These are phyloP conservation scores for Aleiodes leptofemur DNA, from an alignment of 2,888 invertebrate genomes.

Conservation along the genomic window DNA sequence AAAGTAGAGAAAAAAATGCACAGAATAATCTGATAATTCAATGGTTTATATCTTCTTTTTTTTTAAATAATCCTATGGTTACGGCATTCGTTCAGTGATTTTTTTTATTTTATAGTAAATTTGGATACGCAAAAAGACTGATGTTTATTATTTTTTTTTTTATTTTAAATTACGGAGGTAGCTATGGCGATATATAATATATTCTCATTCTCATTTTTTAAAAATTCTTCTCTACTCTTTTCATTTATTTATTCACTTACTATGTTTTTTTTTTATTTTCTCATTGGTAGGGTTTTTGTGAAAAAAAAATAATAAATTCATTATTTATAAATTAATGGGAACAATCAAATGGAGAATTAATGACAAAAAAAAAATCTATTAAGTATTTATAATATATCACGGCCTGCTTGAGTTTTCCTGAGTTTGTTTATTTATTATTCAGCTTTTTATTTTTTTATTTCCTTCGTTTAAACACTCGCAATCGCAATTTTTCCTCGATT, in stretches of 20 bases:
- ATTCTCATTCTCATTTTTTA: constrained; percentile 16
- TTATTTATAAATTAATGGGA: constrained; percentile 45
- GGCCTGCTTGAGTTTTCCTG: constrained; percentile 75
- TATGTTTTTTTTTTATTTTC: not conserved
- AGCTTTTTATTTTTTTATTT: no score
- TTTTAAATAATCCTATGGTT: constrained; percentile 19
- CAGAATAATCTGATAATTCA: constrained; percentile 26
- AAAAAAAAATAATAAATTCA: not conserved
- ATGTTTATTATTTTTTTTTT: constrained; percentile 56
- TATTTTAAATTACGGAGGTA: constrained; percentile 68
- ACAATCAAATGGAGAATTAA: constrained; percentile 52
- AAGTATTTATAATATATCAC: constrained; percentile 67
- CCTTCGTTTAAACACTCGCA: constrained; percentile 20
- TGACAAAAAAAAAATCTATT: constrained; percentile 51
- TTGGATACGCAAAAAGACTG: constrained; percentile 65
- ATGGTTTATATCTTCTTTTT: not conserved
- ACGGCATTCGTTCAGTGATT: constrained; percentile 30
- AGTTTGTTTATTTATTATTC: constrained; percentile 71
- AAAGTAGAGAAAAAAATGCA: constrained; percentile 15
- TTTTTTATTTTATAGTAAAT: constrained; percentile 12
- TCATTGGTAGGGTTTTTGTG: constrained; percentile 22
- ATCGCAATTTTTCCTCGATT: constrained; percentile 57
- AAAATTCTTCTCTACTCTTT: constrained; percentile 24
- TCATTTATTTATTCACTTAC: not conserved
- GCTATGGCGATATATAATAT: constrained; percentile 68